Conservation (phyloP, 2,888 invertebrate species). For the Colostygia pectinataria region DNA sequence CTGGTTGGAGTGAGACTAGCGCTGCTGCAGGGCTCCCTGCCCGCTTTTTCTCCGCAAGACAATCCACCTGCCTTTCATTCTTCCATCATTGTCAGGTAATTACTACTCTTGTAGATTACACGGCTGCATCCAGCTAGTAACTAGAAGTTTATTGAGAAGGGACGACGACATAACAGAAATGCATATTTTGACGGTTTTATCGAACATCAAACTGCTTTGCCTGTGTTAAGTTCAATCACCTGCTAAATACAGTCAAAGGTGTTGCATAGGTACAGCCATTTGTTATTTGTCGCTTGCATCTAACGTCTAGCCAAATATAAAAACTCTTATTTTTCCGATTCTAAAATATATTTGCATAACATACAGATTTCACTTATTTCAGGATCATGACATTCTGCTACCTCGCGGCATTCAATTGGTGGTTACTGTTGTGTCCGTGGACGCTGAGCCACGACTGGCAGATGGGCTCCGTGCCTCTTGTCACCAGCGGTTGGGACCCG, state of each 20-base stretch:
- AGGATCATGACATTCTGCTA: slow-evolving; percentile 92
- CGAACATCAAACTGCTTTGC: too few species aligned
- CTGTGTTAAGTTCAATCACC: too few species aligned
- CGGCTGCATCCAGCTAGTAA: too few species aligned
- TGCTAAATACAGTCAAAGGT: too few species aligned
- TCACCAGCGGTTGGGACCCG: slow-evolving; percentile 86
- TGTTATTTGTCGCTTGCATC: too few species aligned
- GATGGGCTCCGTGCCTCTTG: slow-evolving; percentile 92
- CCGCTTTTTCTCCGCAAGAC: slow-evolving; percentile 22
- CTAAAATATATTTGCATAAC: background rate
- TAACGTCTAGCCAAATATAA: too few species aligned
- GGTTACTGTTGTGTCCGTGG: slow-evolving; percentile 89
- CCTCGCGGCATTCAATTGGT: slow-evolving; percentile 90
- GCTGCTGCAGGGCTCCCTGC: slow-evolving; percentile 18
- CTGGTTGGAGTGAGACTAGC: slow-evolving; percentile 18
- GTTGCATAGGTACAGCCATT: too few species aligned
- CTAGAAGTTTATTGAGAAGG: background rate
- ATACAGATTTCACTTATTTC: slow-evolving; percentile 30
- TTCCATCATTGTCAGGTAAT: slow-evolving; percentile 16
- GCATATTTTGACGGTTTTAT: too few species aligned
- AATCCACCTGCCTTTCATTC: slow-evolving; percentile 21
- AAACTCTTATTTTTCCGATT: too few species aligned
- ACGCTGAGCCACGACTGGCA: slow-evolving; percentile 93
- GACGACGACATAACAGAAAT: background rate
- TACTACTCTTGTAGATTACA: too few species aligned